Base-by-base conservation (phyloP, 2,888 invertebrate species). In the Scaeva pyrastri region DNA sequence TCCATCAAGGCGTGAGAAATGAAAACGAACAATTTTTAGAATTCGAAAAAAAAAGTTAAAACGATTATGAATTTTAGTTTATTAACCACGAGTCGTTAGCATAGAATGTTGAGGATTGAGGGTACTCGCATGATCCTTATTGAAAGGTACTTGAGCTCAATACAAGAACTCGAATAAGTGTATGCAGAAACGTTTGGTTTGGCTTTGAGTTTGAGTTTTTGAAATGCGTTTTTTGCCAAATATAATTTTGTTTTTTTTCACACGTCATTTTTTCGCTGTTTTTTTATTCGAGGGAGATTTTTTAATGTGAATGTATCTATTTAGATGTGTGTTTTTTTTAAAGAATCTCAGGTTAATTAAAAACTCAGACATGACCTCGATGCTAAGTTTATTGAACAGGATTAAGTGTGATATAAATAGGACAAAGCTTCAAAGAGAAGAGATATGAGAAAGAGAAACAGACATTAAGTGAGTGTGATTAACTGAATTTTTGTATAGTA, bases 191-290 rank as follows among this genome's bases (percentile, higher is more conserved):
- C 23, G 14, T n/a, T 41, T n/a, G 62, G 4, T 43, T 62, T n/a
- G 14, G 62, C 21, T 43, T 62, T 43, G 12, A 21, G 19, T 48
- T 48, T 48, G 19, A 19, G 12, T 14, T 14, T 23, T 7, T 39
- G 43, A 86, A 86, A 81, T 86, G 85, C 81, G 85, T 81, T 86
- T 86, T 86, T 77, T 70, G 73, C 77, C 77, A 73, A 50, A 56
- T 56, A 71, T 66, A 72, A 66, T 80, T 75, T 75, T 43, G 55
- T 60, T 10, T n/a, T 52, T 26, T 26, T 74, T 71, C 70, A 70
- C 79, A 75, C 55, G 56, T 50, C 41, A 73, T 45, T 68, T 21
- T 71, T 16, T 48, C 1, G 50, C 26, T 36, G 21, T 16, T 36
- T 56, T 66, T 75, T 50, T 39, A 39, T 60, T 60, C 14, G 21